Percentiles rank a stretch among this genome's conserved stretches.
These are phyloP conservation scores for Volucella inflata DNA, from an alignment of 2,888 invertebrate species.

Conservation along the genomic window DNA sequence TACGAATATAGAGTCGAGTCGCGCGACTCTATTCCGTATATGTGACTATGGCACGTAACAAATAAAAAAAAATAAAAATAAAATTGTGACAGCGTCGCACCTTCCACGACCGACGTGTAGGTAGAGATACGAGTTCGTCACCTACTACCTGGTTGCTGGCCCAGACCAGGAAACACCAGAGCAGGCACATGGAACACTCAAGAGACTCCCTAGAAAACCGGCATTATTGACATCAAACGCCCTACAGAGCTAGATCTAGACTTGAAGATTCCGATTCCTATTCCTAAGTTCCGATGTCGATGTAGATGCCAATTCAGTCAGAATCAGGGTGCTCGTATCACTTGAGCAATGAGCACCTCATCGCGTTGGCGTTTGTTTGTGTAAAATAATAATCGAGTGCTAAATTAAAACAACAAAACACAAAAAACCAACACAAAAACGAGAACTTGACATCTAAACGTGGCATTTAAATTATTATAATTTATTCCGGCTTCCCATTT, in stretches of 20 bases:
- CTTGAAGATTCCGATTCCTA: no score
- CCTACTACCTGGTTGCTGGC: no score
- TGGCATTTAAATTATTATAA: constrained; percentile 61
- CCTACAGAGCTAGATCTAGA: no score
- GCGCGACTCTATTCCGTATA: neutral
- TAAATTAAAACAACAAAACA: constrained; percentile 5
- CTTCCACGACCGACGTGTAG: constrained; percentile 17
- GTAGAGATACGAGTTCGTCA: no score
- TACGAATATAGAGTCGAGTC: no score
- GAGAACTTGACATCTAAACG: constrained; percentile 49
- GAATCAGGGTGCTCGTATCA: no score
- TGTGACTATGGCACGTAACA: constrained; percentile 63
- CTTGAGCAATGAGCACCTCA: no score
- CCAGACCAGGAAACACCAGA: no score
- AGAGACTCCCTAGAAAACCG: constrained; percentile 32
- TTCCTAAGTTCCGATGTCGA: no score
- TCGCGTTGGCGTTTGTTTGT: constrained; percentile 31
- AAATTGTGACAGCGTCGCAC: constrained; percentile 48
- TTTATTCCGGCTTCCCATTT: constrained; percentile 56
- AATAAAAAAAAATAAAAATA: constrained; percentile 28
- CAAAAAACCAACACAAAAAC: constrained; percentile 7
- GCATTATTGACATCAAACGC: neutral
- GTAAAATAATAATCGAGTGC: constrained; percentile 50
- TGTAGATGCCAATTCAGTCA: no score
- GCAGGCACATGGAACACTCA: constrained; percentile 50